Percentiles rank a stretch among this genome's conserved stretches.
These are phyloP conservation scores for Halocynthia aurantium DNA, from an alignment of 23 tunicate genomes.

Conservation along the genomic window DNA sequence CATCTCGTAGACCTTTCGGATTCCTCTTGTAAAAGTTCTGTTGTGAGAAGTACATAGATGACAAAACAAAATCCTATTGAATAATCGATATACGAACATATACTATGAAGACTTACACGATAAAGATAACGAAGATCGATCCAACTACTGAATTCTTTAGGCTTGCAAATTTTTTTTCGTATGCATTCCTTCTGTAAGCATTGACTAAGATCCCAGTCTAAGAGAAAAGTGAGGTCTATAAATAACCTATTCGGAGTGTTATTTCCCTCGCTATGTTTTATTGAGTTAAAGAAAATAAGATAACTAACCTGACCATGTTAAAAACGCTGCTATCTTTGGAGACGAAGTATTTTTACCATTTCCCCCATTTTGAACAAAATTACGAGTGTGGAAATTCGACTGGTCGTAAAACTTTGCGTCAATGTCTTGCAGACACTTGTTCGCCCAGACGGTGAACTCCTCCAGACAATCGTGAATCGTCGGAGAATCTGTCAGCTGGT, in stretches of 20 bases:
- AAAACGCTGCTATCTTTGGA: constrained; percentile 15
- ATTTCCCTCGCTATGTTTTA: too few relatives aligned
- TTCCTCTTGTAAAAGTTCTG: constrained; percentile 20
- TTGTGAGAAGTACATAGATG: too few relatives aligned
- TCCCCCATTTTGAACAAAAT: not conserved
- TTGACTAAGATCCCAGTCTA: constrained; percentile 24
- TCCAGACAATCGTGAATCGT: not conserved
- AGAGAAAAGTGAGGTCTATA: too few relatives aligned
- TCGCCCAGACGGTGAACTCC: constrained; percentile 8
- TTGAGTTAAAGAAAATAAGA: not conserved
- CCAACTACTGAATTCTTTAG: constrained; percentile 16
- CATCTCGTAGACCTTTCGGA: constrained; percentile 10
- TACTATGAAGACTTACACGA: constrained; percentile 6
- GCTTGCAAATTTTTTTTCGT: constrained; percentile 11
- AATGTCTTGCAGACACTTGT: not conserved
- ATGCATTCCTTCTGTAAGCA: constrained; percentile 16
- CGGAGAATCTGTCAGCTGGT: not conserved
- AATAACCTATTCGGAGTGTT: too few relatives aligned
- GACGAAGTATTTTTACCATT: not conserved
- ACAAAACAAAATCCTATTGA: not conserved
- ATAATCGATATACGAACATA: not conserved
- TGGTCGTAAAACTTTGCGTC: constrained; percentile 23
- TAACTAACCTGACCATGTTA: constrained; percentile 31
- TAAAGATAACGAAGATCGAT: constrained; percentile 10
- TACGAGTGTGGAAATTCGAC: not conserved